Conservation (phyloP, 2,797 vertebrate species). For the Poeciliopsis infans region DNA sequence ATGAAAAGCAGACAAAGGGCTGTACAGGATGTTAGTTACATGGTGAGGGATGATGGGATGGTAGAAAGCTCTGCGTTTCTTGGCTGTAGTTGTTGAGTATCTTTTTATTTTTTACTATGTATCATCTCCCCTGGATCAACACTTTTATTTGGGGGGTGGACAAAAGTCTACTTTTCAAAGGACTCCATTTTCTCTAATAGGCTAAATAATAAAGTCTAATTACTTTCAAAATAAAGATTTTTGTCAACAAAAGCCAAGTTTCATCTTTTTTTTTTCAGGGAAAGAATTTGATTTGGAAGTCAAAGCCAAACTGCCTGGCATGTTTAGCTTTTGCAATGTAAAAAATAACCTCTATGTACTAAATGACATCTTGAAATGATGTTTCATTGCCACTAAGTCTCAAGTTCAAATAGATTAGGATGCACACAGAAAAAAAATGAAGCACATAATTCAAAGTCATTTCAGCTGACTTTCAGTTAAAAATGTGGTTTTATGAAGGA, state of each 20-base stretch:
- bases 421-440: neutral
- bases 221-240: neutral
- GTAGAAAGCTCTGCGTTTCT: neutral
- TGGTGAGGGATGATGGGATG: neutral
- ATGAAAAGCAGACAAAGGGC: neutral
- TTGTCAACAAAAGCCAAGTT: neutral
- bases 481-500: neutral
- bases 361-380: neutral
- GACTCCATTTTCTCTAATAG: neutral
- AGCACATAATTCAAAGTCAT: slow-evolving; percentile 38
- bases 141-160: neutral
- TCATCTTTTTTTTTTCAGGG: neutral
- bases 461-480: slow-evolving; percentile 25
- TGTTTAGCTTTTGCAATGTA: neutral
- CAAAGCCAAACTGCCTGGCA: neutral
- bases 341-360: too few relatives aligned
- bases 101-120: neutral
- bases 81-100: neutral
- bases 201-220: neutral
- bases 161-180: neutral
- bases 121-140: neutral
- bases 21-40: neutral
- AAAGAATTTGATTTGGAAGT: neutral
- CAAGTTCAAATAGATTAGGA: neutral
- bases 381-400: neutral